These are phyloP conservation scores for Upupa epops DNA, from an alignment of 2,113 vertebrate genomes.

Conservation along the genomic window DNA sequence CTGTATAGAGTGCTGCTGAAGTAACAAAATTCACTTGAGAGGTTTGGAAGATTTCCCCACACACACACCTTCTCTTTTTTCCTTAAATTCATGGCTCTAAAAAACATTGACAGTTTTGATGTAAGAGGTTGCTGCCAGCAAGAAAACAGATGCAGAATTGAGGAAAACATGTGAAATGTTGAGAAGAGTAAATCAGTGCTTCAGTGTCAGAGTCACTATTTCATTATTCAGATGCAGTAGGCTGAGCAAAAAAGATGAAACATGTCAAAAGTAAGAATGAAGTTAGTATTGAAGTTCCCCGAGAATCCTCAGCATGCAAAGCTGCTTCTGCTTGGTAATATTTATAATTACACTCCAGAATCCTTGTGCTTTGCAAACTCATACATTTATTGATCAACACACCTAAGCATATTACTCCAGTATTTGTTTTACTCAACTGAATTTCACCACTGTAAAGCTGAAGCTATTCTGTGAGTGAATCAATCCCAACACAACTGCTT, in stretches of 20 bases:
- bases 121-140: conserved; percentile 56
- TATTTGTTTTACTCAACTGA: background rate
- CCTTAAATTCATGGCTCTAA: conserved; percentile 1
- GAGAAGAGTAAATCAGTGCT: conserved; percentile 54
- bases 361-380: background rate
- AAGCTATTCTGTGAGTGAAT: background rate
- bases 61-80: background rate
- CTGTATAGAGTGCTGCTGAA: conserved; percentile 35
- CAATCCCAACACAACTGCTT: background rate
- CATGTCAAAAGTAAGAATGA: conserved; percentile 20
- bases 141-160: conserved; percentile 67
- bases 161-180: conserved; percentile 51
- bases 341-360: conserved; percentile 36
- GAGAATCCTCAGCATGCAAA: background rate
- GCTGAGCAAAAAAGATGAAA: conserved; percentile 60
- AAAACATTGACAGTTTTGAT: conserved; percentile 54
- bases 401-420: background rate
- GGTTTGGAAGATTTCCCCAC: background rate
- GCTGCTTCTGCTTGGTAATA: conserved; percentile 15
- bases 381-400: background rate
- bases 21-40: conserved; percentile 42
- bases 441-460: background rate
- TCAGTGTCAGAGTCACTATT: conserved; percentile 43
- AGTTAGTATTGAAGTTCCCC: conserved; percentile 23
- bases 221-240: conserved; percentile 64